Conservation (phyloP, 37 sponge, comb jelly and placozoan genomes). For the Lycopodina hypogea region DNA sequence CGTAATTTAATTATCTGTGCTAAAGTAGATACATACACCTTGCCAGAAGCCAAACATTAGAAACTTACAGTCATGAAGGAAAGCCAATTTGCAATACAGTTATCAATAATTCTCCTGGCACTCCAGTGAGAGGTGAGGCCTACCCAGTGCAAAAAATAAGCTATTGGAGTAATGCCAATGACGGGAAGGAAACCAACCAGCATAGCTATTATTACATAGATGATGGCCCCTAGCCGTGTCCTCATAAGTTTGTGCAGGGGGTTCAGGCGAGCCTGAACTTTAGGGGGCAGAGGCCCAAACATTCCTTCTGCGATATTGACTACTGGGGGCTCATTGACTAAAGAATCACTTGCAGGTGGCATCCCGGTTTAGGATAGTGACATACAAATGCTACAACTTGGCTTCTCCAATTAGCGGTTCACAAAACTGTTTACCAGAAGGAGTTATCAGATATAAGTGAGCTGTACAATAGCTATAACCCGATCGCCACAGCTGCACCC, state of each 20-base stretch:
- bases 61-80: constrained; percentile 20
- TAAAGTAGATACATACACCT: too few relatives aligned
- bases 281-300: not conserved
- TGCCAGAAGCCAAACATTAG: too few relatives aligned
- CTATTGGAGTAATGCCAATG: not conserved
- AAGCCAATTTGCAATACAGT: constrained; percentile 14
- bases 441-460: too few relatives aligned
- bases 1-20: too few relatives aligned
- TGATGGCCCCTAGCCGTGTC: not conserved
- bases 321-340: not conserved
- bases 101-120: constrained; percentile 22
- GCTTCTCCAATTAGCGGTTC: not conserved
- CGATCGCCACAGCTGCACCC: too few relatives aligned
- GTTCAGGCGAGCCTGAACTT: not conserved
- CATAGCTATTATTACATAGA: constrained; percentile 10
- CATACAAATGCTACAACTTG: not conserved
- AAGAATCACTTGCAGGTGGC: not conserved
- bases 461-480: too few relatives aligned
- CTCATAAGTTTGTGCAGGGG: constrained; percentile 26
- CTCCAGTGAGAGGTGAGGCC: constrained; percentile 2
- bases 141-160: not conserved
- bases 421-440: too few relatives aligned
- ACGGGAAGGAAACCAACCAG: not conserved
- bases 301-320: not conserved
- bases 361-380: not conserved